Evolutionary conservation across 2,797 vertebrate genomes (phyloP), one percentile per base, ranked within the genome.

Genomic region (Girardinus metallicus): DNA sequence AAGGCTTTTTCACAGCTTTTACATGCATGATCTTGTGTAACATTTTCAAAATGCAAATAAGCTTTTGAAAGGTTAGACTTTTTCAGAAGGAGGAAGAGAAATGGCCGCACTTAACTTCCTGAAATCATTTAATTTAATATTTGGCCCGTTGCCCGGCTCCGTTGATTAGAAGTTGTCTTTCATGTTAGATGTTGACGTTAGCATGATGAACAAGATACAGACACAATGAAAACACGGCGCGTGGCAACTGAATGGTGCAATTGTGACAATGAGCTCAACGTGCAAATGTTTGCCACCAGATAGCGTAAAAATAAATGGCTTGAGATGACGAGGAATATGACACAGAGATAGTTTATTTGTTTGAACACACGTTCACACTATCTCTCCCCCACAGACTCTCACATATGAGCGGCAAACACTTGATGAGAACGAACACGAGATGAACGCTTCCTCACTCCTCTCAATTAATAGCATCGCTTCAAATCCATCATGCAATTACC

Each of bases 381-480:
- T 94, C 93, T 93, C 89, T 0, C 72, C 66, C 82, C 43, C 39
- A 23, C 90, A 93, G 91, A 81, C 86, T 73, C 86, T 83, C 78
- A 86, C 85, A 76, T 77, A 74, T 11, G 74, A 77, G 79, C 85
- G 36, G 84, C 83, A 75, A 85, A 85, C 86, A 91, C 87, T 91
- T 47, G 84, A 87, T 89, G 89, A 80, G 86, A 91, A 91, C 79
- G 79, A 91, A 89, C 90, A 79, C 10, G 79, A 90, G 92, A 93
- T 93, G 91, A 92, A 93, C 87, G 86, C 80, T 68, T 64, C 81
- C 89, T 90, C 85, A 88, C 89, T 73, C 82, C 87, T 77, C 87
- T 91, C 93, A 94, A 94, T 95, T 95, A 94, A 94, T 94, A 91
- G 83, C 88, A 86, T 90, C 76, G 91, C 92, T 93, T 94, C 87